phyloP scores from a whole-genome alignment of 2,113 vertebrate species.

The Xiphias gladius region DNA sequence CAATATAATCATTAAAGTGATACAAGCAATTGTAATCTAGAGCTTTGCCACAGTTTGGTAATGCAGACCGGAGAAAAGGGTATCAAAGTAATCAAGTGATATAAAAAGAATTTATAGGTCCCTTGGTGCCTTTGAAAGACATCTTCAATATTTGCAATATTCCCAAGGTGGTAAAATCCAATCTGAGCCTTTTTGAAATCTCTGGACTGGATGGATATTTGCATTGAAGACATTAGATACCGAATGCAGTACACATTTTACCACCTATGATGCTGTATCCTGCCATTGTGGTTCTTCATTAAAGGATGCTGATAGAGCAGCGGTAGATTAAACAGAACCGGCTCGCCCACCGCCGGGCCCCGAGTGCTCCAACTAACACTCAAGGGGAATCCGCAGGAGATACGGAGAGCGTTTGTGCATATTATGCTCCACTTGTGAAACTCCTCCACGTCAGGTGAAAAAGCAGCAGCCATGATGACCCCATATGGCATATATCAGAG shows the following conservation, averaged over 20 bases:
- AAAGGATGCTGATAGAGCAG: no score
- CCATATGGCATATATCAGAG: conserved; percentile 35
- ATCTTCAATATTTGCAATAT: background rate
- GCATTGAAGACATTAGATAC: background rate
- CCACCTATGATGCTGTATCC: no score
- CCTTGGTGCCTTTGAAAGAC: background rate
- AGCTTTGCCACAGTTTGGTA: background rate
- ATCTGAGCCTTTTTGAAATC: background rate
- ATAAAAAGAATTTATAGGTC: background rate
- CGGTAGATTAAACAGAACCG: no score
- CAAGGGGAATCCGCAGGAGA: background rate
- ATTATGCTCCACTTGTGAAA: background rate
- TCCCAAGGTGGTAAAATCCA: background rate
- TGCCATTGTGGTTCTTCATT: no score
- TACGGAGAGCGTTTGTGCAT: background rate
- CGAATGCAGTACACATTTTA: background rate
- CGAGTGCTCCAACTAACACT: background rate
- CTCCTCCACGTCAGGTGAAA: conserved; percentile 9
- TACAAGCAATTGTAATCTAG: conserved; percentile 1
- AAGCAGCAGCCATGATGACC: conserved; percentile 22
- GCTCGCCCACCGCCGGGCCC: no score
- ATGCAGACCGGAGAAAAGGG: background rate
- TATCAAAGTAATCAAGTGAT: background rate
- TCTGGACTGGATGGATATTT: background rate
- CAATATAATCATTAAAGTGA: conserved; percentile 20